Conservation (phyloP, 2,888 invertebrate genomes). For the Geophilus truncorum region DNA sequence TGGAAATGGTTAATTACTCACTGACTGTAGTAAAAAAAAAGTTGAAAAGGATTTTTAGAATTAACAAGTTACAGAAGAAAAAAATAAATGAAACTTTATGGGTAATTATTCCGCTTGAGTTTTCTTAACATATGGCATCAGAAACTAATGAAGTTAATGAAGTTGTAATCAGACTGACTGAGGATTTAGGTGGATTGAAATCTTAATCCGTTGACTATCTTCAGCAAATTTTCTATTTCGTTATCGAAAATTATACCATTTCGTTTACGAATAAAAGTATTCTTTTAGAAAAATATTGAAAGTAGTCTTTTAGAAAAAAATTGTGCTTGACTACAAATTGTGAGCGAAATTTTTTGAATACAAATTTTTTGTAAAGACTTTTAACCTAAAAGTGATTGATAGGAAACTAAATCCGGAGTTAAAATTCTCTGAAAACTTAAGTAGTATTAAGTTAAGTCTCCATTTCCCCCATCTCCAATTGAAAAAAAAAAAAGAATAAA, state of each 20-base stretch:
- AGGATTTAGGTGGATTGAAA: constrained; percentile 21
- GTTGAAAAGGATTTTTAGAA: background rate
- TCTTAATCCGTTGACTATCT: background rate
- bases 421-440: no score
- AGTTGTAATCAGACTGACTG: constrained; percentile 4
- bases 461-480: no score
- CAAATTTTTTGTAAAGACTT: no score
- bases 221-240: background rate
- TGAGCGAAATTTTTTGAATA: no score
- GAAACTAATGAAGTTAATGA: constrained; percentile 18
- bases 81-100: constrained; percentile 24
- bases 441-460: no score
- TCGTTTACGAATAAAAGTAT: background rate
- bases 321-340: no score
- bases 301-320: background rate
- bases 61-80: background rate
- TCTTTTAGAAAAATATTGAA: background rate
- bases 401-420: no score
- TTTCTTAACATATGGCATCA: background rate
- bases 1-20: background rate
- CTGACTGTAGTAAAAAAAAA: background rate
- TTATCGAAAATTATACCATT: background rate
- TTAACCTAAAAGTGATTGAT: no score
- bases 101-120: background rate
- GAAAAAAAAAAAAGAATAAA: no score